Percentiles rank a stretch among this genome's conserved stretches.
Conservation (phyloP, 2,888 invertebrate genomes). For the Heteromurus nitidus region DNA sequence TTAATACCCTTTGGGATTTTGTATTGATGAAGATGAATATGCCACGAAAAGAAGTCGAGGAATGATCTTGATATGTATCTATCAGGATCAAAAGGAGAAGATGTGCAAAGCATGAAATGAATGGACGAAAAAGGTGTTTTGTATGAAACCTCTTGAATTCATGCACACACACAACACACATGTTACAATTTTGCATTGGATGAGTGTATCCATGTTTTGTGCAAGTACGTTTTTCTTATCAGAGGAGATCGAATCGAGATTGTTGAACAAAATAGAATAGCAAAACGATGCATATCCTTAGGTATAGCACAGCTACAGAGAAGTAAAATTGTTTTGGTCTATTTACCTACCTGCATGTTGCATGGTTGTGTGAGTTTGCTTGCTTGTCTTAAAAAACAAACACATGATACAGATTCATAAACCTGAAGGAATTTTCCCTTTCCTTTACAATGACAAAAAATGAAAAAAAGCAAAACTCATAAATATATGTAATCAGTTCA, state of each 20-base stretch:
- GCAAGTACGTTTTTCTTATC: too few species aligned
- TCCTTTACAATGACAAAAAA: neutral
- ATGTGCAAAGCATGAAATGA: neutral
- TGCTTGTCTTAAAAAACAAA: neutral
- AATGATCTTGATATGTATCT: neutral
- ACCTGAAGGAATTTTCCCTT: neutral
- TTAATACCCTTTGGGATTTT: neutral
- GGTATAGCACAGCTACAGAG: neutral
- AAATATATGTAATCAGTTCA: slow-evolving; percentile 42
- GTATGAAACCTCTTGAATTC: neutral
- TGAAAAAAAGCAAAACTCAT: neutral
- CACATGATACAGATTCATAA: neutral
- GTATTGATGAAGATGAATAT: slow-evolving; percentile 1
- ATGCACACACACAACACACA: neutral
- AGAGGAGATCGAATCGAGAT: neutral
- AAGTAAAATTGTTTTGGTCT: slow-evolving; percentile 43
- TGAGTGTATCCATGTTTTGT: too few species aligned
- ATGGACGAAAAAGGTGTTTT: neutral
- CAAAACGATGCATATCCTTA: too few species aligned
- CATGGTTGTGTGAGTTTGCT: neutral
- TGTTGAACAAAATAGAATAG: too few species aligned
- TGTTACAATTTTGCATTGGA: neutral
- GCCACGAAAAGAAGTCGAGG: slow-evolving; percentile 8
- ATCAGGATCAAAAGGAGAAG: neutral
- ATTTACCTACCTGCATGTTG: slow-evolving; percentile 42